Percentiles rank a stretch among this genome's conserved stretches.
phyloP scores from a whole-genome alignment of 2,888 invertebrate species.

The Syrista parreyssii region DNA sequence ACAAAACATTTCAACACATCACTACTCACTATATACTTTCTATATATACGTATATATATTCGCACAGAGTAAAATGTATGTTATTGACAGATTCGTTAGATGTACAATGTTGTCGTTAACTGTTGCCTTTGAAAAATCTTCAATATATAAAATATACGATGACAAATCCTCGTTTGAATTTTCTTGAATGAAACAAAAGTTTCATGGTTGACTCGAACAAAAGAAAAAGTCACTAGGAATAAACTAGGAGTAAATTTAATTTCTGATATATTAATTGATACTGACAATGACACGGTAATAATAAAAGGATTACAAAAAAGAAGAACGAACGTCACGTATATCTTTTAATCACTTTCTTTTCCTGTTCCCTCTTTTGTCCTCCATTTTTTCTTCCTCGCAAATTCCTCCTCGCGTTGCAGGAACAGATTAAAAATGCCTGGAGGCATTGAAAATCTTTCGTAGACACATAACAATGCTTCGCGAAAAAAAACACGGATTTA shows the following conservation, averaged over 20 bases:
- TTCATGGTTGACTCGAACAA: too few species aligned
- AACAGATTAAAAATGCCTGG: background rate
- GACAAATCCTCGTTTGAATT: background rate
- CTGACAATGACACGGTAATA: background rate
- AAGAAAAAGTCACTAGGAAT: background rate
- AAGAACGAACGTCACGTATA: background rate
- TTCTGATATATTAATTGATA: background rate
- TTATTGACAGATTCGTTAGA: background rate
- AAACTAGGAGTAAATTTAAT: background rate
- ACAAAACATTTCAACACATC: background rate
- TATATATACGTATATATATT: background rate
- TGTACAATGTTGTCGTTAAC: background rate
- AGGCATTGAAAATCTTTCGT: background rate
- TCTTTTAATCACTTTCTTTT: background rate
- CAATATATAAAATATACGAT: too few species aligned
- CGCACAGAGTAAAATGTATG: background rate
- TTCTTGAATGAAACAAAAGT: background rate
- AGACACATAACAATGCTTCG: background rate
- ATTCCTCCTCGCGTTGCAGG: background rate
- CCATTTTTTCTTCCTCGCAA: background rate
- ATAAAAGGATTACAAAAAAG: background rate
- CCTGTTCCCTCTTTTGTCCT: background rate
- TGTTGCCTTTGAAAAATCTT: background rate
- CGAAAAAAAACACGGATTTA: background rate
- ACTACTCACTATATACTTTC: background rate